Base-by-base conservation (phyloP, 2,888 invertebrate genomes). In the Drosophila maculinotata region DNA sequence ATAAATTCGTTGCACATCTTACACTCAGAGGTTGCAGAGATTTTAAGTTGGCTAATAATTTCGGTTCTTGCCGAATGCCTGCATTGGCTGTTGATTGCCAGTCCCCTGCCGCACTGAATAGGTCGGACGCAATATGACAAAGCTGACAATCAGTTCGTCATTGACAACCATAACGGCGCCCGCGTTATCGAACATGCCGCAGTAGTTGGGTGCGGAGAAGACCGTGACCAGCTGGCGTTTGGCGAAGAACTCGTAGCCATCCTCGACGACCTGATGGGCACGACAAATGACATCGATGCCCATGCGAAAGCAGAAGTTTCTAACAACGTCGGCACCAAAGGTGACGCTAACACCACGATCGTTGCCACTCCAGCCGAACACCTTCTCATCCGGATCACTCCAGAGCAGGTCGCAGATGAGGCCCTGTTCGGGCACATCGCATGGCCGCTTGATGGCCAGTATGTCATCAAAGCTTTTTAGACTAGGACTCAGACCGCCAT, bases 211-310 rank as follows among this genome's bases (percentile, higher is more conserved):
- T 58, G 98, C 98, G 67, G 96, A 96, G 92, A 97, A 97, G 62
- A 97, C 91, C 38, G 97, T 97, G 45, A 98, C 98, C 87, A 99
- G 93, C 90, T 99, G 99, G 76, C 99, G 93, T 92, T 99, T 99
- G 59, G 99, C 99, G 92, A 97, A 97, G 92, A 97, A 97, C 92
- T 99, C 99, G 91, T 99, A 99, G 4, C 99, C 99, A 92, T 99
- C 99, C 92, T 99, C 99, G 0, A 99, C 99, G 59, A 99, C 99
- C 94, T 99, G 99, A 93, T 99, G 99, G 78, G 99, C 99, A 90
- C 99, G 95, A 93, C 99, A 99, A 92, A 99, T 99, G 92, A 99
- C 95, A 93, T 99, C 99, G 92, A 99, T 96, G 93, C 99, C 98
- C 92, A 99, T 99, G 98, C 93, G 99, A 98, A 92, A 98, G 97